Base-by-base conservation (phyloP, 2,797 vertebrate species). In the Urocyon cinereoargenteus region DNA sequence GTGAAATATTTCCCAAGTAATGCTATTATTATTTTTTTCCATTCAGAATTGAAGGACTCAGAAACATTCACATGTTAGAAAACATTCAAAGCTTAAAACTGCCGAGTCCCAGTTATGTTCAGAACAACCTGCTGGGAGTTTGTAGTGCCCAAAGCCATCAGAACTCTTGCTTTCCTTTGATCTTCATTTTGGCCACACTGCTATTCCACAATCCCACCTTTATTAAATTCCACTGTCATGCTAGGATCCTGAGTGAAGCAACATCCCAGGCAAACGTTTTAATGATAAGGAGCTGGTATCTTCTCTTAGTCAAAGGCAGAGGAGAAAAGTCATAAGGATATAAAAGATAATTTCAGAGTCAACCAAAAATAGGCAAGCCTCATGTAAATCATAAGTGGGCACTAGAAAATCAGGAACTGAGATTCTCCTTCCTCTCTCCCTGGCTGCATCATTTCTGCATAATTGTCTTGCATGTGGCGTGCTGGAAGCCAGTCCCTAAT, bases 41-140 rank as follows among this genome's bases (percentile, higher is more conserved):
- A 22, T 75, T 91, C 51, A 87, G 83, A 93, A 75, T 49, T 36
- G 72, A 96, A 96, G 28, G 68, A 45, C 34, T 78, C 81, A 66
- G 49, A 49, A 34, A 82, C 6, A 36, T 26, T 59, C 36, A 36
- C 9, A 55, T 51, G 15, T 51, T 96, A 31, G 79, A 95, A 96
- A 87, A 90, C 57, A 21, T 55, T 55, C 62, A 79, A 4, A 51
- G 16, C 22, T 94, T 84, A 79, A 95, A 90, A 55, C 28, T 34
- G 22, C 34, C 21, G 10, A 82, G 34, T 92, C 26, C 70, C 55
- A 75, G 14, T 75, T 90, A 68, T 86, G 36, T 53, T 95, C 15
- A 94, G 36, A 93, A 90, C 6, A 49, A 91, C 31, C 75, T 28
- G 0, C 57, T 85, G 82, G 78, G 28, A 57, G 53, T 45, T 36